Evolutionary conservation across 2,797 vertebrate genomes (phyloP).

Genomic region (Crenuchus spilurus): DNA sequence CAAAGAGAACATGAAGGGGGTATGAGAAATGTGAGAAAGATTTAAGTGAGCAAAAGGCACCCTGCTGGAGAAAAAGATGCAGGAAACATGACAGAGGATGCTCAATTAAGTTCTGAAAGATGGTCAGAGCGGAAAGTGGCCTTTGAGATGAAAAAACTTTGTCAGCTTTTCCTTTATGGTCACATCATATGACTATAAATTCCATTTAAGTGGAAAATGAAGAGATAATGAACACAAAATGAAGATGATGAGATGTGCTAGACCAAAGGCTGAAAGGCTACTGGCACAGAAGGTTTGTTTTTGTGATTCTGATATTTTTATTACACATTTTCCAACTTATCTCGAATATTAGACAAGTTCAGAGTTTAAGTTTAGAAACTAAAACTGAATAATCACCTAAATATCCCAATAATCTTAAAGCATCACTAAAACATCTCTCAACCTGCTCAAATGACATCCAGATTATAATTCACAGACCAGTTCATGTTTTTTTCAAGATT

Average conservation of each 20-base stretch:
- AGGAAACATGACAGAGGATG: slow-evolving; percentile 30
- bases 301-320: too few relatives aligned
- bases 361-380: too few relatives aligned
- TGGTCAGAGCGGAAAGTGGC: background rate
- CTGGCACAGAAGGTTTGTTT: background rate
- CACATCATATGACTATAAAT: background rate
- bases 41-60: background rate
- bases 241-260: background rate
- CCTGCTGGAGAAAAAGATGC: background rate
- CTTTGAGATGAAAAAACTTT: background rate
- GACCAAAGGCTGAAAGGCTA: background rate
- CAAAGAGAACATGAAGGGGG: slow-evolving; percentile 5
- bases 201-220: background rate
- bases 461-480: too few relatives aligned
- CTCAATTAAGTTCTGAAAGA: slow-evolving; percentile 39
- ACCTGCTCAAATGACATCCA: too few relatives aligned
- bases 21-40: slow-evolving; percentile 28
- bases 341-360: too few relatives aligned
- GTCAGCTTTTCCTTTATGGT: background rate
- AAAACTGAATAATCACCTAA: too few relatives aligned
- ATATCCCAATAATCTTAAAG: too few relatives aligned
- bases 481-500: too few relatives aligned
- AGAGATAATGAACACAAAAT: background rate
- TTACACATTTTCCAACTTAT: too few relatives aligned
- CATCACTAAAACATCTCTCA: too few relatives aligned